Evolutionary conservation across 2,797 vertebrate genomes (phyloP), one percentile per base, ranked within the genome.

Genomic region (Sternotherus odoratus): DNA sequence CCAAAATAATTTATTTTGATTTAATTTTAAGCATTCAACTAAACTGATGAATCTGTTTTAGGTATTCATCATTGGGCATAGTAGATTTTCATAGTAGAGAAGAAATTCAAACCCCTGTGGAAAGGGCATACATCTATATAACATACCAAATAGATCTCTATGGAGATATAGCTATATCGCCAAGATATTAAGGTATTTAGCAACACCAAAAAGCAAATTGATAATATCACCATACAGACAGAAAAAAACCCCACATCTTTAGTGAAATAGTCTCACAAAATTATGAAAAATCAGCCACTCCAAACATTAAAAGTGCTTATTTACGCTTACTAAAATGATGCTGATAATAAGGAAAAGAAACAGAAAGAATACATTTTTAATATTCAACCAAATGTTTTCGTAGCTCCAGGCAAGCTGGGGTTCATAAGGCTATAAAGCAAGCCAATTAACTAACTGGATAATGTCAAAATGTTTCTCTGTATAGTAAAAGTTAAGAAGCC

Each of bases 41-140:
- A 85, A 86, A 94, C 81, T 69, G 23, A 88, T 28, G 79, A 83
- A 82, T 80, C 78, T 53, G 4, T 85, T 85, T 72, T 53, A 85
- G 0, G 49, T 10, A 51, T 12, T 17, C 43, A 89, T 48, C 51
- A 85, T 39, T 2, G 12, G 24, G 82, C 33, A 63, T 56, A 91
- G 9, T 3, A 72, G 75, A 33, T 57, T 85, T 36, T 93, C 3
- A 3, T 9, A 84, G 72, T 4, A 78, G 9, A 69, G 63, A 24
- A 19, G 9, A 69, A 69, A 39, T 69, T 17, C 63, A 69, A 39
- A 21, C 36, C 63, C n/a, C 63, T 39, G n/a, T 69, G 11, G 63
- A 17, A 69, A 39, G 11, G n/a, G 19, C 36, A 23, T 69, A 5
- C n/a, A 36, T 39, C 19, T 39, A 36, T 36, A 8, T 69, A 75